Evolutionary conservation across 2,113 vertebrate species (phyloP).

Genomic region (Oncorhynchus tshawytscha): DNA sequence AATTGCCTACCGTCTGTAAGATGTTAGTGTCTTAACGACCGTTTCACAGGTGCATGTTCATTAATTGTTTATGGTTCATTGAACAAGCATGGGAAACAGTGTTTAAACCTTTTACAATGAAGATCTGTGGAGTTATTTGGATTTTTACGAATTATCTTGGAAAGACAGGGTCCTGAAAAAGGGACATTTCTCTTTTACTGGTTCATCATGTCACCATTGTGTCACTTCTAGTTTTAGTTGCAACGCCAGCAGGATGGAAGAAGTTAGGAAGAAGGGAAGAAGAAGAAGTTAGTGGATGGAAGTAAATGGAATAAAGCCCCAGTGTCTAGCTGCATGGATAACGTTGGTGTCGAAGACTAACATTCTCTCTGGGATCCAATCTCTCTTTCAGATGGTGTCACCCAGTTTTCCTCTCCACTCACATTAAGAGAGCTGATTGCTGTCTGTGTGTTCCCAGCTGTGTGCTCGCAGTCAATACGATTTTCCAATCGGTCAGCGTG

Average conservation of each 20-base stretch:
- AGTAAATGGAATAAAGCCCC: background rate
- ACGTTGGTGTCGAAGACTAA: background rate
- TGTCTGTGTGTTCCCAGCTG: constrained; percentile 49
- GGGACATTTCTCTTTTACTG: background rate
- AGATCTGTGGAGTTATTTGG: no score
- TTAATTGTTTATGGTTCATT: no score
- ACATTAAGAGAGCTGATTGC: background rate
- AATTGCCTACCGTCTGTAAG: no score
- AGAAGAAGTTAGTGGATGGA: background rate
- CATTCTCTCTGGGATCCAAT: background rate
- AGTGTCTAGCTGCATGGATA: no score
- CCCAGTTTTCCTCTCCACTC: background rate
- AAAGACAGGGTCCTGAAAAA: no score
- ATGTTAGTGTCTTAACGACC: no score
- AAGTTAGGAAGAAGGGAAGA: no score
- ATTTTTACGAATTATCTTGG: no score
- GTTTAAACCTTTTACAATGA: no score
- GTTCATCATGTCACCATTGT: background rate
- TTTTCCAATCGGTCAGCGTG: constrained; percentile 41
- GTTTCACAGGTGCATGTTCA: no score
- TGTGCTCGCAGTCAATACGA: constrained; percentile 24
- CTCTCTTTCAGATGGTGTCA: background rate
- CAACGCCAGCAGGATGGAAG: background rate
- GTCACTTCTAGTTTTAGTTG: background rate
- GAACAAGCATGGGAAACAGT: no score